Percentiles rank a stretch among this genome's conserved stretches.
These are phyloP conservation scores for Alca torda DNA, from an alignment of 2,797 vertebrate genomes.

Conservation along the genomic window DNA sequence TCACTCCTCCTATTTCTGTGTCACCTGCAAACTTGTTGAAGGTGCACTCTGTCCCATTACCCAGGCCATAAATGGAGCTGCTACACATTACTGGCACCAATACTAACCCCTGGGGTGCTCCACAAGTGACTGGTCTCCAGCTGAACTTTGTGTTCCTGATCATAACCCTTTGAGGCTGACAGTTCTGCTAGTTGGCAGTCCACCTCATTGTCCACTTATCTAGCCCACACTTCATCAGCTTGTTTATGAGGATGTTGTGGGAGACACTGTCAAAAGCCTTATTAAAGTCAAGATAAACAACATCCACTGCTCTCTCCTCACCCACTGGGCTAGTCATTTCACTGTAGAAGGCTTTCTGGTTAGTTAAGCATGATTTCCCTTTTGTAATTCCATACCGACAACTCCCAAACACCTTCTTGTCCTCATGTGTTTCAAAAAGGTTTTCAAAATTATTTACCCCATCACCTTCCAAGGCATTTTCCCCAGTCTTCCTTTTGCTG, in stretches of 20 bases:
- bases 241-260: neutral
- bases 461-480: neutral
- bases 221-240: neutral
- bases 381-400: neutral
- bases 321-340: neutral
- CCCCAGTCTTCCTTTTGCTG: neutral
- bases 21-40: neutral
- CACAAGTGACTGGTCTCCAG: neutral
- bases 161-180: neutral
- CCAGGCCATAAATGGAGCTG: neutral
- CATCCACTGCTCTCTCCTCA: neutral
- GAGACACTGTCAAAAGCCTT: neutral
- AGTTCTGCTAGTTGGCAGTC: neutral
- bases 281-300: neutral
- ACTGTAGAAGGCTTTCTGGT: neutral
- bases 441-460: neutral
- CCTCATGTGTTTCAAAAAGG: neutral
- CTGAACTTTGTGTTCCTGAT: neutral
- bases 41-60: neutral
- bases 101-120: neutral
- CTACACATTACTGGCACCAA: neutral
- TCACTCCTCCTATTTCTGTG: neutral
- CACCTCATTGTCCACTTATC: neutral
- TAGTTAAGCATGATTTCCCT: neutral
- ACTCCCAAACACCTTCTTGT: neutral